Evolutionary conservation across 2,888 invertebrate genomes (phyloP).

Genomic region (Dione vanillae): DNA sequence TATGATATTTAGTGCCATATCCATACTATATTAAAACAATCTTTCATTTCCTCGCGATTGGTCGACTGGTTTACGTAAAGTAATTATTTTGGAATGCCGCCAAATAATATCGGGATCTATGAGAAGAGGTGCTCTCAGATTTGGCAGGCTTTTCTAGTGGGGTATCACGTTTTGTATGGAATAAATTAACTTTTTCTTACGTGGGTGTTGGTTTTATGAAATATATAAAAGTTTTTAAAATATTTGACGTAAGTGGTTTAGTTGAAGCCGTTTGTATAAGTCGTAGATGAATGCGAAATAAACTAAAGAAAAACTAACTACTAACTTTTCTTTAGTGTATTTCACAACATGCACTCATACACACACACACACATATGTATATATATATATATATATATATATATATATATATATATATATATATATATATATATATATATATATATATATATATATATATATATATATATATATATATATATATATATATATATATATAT

Average conservation of each 20-base stretch:
- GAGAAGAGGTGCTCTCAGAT: conserved; percentile 63
- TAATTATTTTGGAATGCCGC: conserved; percentile 79
- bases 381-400: no score
- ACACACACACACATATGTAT: no score
- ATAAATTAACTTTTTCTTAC: conserved; percentile 38
- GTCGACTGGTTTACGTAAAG: conserved; percentile 73
- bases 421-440: no score
- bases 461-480: no score
- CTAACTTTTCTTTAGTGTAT: no score
- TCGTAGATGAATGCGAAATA: no score
- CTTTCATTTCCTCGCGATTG: conserved; percentile 49
- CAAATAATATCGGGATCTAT: conserved; percentile 72
- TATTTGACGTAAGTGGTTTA: background rate
- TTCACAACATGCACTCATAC: no score
- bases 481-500: no score
- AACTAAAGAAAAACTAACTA: no score
- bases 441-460: no score
- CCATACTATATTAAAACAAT: conserved; percentile 41
- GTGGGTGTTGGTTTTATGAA: conserved; percentile 10
- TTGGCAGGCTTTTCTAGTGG: conserved; percentile 61
- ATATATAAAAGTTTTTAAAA: background rate
- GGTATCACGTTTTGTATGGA: conserved; percentile 40
- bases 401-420: no score
- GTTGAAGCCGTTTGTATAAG: background rate
- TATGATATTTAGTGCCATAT: conserved; percentile 51